phyloP scores from a whole-genome alignment of 2,113 vertebrate genomes.

The Sinocyclocheilus maitianheensis region DNA sequence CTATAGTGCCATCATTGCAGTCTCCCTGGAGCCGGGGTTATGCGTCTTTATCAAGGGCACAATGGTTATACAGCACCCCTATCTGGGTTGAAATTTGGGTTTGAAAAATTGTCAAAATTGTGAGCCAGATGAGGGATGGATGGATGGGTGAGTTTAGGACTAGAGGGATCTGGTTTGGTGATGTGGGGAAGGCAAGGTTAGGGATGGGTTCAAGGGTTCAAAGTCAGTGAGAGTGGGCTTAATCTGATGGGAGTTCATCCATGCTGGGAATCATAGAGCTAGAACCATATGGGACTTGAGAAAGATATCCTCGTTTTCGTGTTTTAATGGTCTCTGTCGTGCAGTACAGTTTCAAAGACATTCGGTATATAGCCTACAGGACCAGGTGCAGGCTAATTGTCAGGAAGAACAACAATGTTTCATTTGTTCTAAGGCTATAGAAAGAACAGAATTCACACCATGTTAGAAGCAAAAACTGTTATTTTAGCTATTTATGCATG shows the following conservation, averaged over 20 bases:
- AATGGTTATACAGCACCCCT: background rate
- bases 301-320: slow-evolving; percentile 1
- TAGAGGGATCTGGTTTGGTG: slow-evolving; percentile 21
- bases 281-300: slow-evolving; percentile 39
- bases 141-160: slow-evolving; percentile 10
- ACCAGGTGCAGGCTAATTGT: slow-evolving; percentile 20
- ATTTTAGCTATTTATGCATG: background rate
- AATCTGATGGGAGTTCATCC: slow-evolving; percentile 66
- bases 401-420: background rate
- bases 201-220: background rate
- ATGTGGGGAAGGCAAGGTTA: slow-evolving; percentile 2
- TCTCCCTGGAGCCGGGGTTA: background rate
- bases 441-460: slow-evolving; percentile 6
- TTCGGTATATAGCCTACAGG: background rate
- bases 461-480: slow-evolving; percentile 23
- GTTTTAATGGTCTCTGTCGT: slow-evolving; percentile 2
- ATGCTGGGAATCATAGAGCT: slow-evolving; percentile 59
- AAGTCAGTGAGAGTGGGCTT: slow-evolving; percentile 50
- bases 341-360: slow-evolving; percentile 8
- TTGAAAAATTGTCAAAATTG: background rate
- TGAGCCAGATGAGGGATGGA: background rate
- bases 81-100: background rate
- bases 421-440: background rate
- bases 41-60: slow-evolving; percentile 7
- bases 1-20: background rate